Base-by-base conservation (phyloP, 2,797 vertebrate species). In the Pangasius mekongensis region DNA sequence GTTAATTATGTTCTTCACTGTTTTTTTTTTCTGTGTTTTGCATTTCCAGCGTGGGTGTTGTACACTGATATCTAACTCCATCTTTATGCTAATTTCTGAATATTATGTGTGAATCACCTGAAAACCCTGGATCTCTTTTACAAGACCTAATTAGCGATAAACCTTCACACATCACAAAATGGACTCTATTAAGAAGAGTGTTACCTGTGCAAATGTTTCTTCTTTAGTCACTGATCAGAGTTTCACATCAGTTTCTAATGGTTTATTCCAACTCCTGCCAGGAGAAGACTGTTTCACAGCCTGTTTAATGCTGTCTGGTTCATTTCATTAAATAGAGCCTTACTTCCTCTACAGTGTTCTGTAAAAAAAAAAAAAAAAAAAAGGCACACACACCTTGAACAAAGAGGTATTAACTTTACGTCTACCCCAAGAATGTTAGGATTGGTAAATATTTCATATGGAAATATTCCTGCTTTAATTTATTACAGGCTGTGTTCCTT, bases 371-470 rank as follows among this genome's bases (percentile, higher is more conserved):
- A 52, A 52, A 52, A 11, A 52, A 52, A 52, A 52, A 52, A 56
- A 82, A 16, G 9, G 6, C 36, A 18, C 24, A 43, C 20, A 81
- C 5, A 58, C 6, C 22, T 24, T 81, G 30, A 82, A 62, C 60
- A n/a, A 83, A 30, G 14, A n/a, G 8, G 14, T 66, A 30, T 66
- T 66, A 67, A 83, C 43, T 4, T 20, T 30, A 16, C 49, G 6
- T 49, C 43, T 30, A 14, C 64, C 39, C 6, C 58, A 33, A 69
- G 62, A 78, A 67, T 87, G 52, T 39, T 39, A 73, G 62, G 73
- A 92, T 85, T 73, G 76, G 92, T 90, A 90, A 87, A 92, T 92
- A 89, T 92, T 91, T 93, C 91, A 91, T 87, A 91, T 88, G 88
- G 78, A 82, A 39, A 54, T 77, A 77, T 76, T 76, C 71, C 47